A percentile compares a stretch with the other conserved stretches of the same genome.
phyloP scores from a whole-genome alignment of 1,140 invertebrate species.

The Plodia interpunctella region DNA sequence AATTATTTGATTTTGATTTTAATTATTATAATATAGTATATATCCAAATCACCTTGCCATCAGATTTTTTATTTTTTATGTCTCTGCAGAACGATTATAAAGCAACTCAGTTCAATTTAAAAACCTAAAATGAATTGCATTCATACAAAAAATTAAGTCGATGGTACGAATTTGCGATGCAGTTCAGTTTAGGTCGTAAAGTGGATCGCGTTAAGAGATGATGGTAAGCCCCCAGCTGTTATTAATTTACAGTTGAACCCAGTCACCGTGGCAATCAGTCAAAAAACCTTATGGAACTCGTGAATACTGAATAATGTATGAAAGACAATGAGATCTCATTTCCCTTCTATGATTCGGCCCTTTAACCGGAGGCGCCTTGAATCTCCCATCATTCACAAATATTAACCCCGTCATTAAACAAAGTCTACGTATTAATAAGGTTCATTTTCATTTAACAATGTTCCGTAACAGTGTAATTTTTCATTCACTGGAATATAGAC shows the following conservation, averaged over 20 bases:
- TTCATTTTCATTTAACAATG: constrained; percentile 46
- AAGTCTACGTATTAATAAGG: constrained; percentile 24
- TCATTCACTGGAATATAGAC: constrained; percentile 40
- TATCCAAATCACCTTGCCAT: too few relatives aligned
- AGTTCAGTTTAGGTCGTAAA: too few relatives aligned
- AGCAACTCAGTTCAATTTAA: too few relatives aligned
- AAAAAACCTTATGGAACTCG: not conserved
- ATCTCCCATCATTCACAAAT: not conserved
- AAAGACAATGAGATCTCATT: not conserved
- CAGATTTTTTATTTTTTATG: too few relatives aligned
- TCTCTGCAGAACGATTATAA: too few relatives aligned
- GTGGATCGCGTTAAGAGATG: too few relatives aligned
- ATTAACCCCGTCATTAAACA: constrained; percentile 10
- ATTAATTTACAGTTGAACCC: not conserved
- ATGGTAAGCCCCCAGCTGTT: too few relatives aligned
- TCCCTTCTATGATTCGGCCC: not conserved
- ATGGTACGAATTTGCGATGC: too few relatives aligned
- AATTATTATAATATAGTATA: too few relatives aligned
- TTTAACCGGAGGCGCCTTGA: not conserved
- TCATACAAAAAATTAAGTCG: too few relatives aligned
- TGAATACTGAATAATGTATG: constrained; percentile 3
- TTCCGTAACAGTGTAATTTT: constrained; percentile 44
- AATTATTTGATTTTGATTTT: too few relatives aligned
- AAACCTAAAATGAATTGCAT: too few relatives aligned
- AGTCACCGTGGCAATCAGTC: not conserved